Conservation (phyloP, 2,113 vertebrate genomes). For the Colaptes auratus region DNA sequence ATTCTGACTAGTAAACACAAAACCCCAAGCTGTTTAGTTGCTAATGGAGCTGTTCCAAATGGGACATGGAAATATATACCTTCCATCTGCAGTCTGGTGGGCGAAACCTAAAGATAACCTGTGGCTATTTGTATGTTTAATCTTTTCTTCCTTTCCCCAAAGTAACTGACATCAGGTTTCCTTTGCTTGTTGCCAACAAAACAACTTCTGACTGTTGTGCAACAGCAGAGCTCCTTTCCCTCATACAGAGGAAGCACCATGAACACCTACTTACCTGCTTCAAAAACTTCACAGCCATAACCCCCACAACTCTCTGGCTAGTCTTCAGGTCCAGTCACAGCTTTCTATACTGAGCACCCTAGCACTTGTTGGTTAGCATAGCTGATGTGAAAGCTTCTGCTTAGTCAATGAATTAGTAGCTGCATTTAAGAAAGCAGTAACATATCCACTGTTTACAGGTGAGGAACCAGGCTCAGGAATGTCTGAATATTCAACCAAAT, state of each 20-base stretch:
- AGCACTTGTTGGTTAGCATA: background rate
- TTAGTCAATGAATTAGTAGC: background rate
- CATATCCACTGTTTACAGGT: background rate
- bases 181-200: background rate
- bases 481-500: background rate
- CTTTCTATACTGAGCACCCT: background rate
- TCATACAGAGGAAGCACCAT: background rate
- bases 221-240: background rate
- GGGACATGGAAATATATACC: background rate
- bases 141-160: background rate
- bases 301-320: background rate
- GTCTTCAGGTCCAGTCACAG: background rate
- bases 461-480: background rate
- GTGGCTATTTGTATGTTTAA: background rate
- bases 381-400: background rate
- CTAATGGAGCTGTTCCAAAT: constrained; percentile 4
- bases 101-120: background rate
- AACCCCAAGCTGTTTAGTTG: constrained; percentile 1
- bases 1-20: constrained; percentile 28
- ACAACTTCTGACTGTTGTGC: fast-evolving
- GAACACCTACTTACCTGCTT: background rate
- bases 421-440: background rate
- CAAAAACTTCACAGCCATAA: background rate
- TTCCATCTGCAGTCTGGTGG: background rate
- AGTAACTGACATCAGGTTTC: background rate